Evolutionary conservation across 2,113 vertebrate species (phyloP).

Genomic region (Pedetes capensis): DNA sequence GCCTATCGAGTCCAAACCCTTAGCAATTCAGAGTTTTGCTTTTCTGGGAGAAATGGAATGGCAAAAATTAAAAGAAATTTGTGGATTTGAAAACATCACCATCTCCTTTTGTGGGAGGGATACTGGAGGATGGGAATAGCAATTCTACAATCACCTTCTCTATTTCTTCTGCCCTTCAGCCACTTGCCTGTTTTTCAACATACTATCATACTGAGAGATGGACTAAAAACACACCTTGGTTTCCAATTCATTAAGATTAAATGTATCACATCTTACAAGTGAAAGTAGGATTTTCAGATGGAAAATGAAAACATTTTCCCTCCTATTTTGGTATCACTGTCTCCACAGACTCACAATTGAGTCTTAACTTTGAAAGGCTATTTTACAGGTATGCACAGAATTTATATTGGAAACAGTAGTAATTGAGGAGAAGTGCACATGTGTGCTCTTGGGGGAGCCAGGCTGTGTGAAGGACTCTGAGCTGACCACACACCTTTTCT

Average conservation of each 20-base stretch:
- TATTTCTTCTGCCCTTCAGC: constrained; percentile 4
- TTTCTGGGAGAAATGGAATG: constrained; percentile 59
- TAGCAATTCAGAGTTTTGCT: constrained; percentile 70
- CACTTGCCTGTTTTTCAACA: constrained; percentile 39
- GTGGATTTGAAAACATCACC: constrained; percentile 2
- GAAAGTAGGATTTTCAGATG: constrained; percentile 56
- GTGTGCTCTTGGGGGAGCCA: neutral
- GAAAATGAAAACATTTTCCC: constrained; percentile 43
- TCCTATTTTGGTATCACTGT: constrained; percentile 32
- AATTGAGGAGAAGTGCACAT: too few relatives aligned
- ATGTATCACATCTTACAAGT: constrained; percentile 5
- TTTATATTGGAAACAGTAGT: neutral
- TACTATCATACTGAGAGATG: neutral
- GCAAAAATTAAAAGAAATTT: neutral
- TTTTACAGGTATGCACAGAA: constrained; percentile 30
- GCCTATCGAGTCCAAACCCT: constrained; percentile 65
- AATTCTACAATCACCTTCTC: neutral
- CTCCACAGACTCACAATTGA: constrained; percentile 36
- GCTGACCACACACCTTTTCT: neutral
- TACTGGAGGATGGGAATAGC: neutral
- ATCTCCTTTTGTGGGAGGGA: neutral
- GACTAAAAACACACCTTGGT: neutral
- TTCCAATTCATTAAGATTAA: constrained; percentile 52
- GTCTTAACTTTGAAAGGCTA: constrained; percentile 46
- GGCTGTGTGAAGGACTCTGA: neutral